Evolutionary conservation across 1,140 invertebrate genomes (phyloP).

Genomic region (Ericerus pela): DNA sequence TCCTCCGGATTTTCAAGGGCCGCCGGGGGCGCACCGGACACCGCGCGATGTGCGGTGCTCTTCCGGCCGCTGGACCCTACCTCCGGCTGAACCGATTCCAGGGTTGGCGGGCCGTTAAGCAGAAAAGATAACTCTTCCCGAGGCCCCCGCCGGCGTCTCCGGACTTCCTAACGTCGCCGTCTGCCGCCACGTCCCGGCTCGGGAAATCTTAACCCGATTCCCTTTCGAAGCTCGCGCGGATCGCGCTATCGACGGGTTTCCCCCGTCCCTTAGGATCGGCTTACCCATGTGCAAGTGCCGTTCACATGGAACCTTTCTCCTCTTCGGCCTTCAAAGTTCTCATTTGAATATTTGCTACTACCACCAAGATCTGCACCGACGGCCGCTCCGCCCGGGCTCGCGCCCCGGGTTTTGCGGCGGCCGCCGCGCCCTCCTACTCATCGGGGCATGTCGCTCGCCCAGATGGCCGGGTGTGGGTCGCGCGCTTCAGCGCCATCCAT

Average conservation of each 20-base stretch:
- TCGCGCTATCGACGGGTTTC: slow-evolving; percentile 28
- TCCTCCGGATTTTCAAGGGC: slow-evolving; percentile 63
- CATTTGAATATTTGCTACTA: slow-evolving; percentile 48
- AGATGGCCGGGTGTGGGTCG: slow-evolving; percentile 51
- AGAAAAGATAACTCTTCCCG: slow-evolving; percentile 68
- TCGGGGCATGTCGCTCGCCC: slow-evolving; percentile 33
- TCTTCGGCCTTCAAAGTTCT: slow-evolving; percentile 64
- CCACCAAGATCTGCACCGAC: slow-evolving; percentile 71
- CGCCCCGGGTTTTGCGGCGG: slow-evolving; percentile 57
- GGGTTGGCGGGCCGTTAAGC: slow-evolving; percentile 52
- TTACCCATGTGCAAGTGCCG: slow-evolving; percentile 77
- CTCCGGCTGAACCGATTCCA: slow-evolving; percentile 56
- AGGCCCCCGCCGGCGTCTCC: slow-evolving; percentile 57
- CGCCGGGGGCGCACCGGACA: slow-evolving; percentile 48
- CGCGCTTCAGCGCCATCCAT: slow-evolving; percentile 35
- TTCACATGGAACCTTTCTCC: slow-evolving; percentile 76
- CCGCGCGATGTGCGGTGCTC: slow-evolving; percentile 53
- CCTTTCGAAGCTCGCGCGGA: slow-evolving; percentile 38
- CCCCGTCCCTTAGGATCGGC: slow-evolving; percentile 66
- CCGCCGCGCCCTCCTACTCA: slow-evolving; percentile 59
- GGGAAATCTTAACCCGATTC: slow-evolving; percentile 56
- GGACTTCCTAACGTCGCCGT: slow-evolving; percentile 47
- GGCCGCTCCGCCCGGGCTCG: slow-evolving; percentile 61
- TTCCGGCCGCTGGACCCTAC: slow-evolving; percentile 52
- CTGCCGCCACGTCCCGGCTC: slow-evolving; percentile 56